A percentile compares a stretch with the other conserved stretches of the same genome.
These are phyloP conservation scores for Tichodroma muraria DNA, from an alignment of 2,113 vertebrate genomes.

Conservation along the genomic window DNA sequence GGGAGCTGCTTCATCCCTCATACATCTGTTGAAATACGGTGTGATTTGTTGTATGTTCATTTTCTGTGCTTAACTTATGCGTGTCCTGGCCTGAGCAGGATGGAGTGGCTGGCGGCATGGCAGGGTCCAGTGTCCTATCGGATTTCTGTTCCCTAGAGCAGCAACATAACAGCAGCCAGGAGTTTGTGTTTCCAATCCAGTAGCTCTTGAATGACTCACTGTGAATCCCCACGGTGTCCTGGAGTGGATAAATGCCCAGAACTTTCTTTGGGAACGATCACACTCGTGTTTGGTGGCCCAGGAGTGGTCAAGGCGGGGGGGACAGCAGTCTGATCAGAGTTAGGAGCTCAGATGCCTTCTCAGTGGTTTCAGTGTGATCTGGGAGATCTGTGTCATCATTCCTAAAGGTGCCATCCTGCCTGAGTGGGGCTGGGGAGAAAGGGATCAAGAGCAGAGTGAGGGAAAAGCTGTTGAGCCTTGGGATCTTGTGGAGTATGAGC, in stretches of 20 bases:
- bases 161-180: not conserved
- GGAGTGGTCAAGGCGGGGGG: not conserved
- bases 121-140: rapidly evolving
- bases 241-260: not conserved
- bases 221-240: not conserved
- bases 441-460: not conserved
- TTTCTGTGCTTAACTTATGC: not conserved
- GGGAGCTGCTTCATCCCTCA: conserved; percentile 13
- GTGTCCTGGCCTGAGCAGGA: not conserved
- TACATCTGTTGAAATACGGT: not conserved
- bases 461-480: not conserved
- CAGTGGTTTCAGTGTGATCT: not conserved
- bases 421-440: not conserved
- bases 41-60: not conserved
- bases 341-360: not conserved
- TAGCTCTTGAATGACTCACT: not conserved
- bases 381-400: not conserved
- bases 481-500: rapidly evolving
- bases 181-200: not conserved
- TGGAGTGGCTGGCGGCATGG: not conserved
- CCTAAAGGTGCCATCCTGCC: not conserved
- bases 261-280: not conserved
- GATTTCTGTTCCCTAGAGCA: not conserved
- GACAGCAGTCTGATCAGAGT: not conserved
- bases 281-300: not conserved